Base-by-base conservation (phyloP, 2,888 invertebrate genomes). In the Terebella lapidaria region DNA sequence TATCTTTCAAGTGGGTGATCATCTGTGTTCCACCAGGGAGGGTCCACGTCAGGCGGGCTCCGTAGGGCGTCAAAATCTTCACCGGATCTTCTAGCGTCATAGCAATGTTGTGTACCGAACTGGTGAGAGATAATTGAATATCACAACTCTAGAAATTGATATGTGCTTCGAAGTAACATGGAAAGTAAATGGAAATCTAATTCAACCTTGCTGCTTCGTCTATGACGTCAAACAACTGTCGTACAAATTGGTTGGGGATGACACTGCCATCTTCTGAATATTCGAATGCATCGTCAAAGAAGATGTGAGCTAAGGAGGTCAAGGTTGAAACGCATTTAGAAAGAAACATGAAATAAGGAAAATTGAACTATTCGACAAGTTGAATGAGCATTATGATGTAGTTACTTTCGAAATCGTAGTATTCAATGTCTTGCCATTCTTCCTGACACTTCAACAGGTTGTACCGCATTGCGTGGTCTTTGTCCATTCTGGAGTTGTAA, bases 201-300 rank as follows among this genome's bases (percentile, higher is more conserved):
- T 15, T n/a, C 57, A 62, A 77, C 76, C 76, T 77, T 3, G 75
- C 69, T 0, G 79, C 76, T 35, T 75, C 72, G 57, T 77, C 72
- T 22, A 79, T 71, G 56, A 74, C 73, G 10, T 72, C 70, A 28
- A 77, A 65, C 3, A 79, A 61, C 42, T 72, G 70, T 3, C 64
- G 62, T 1, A 78, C 78, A 63, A 76, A 79, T 25, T 61, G 63
- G 60, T 79, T 79, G 3, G 74, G 71, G 15, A 73, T 66, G 25
- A 68, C 56, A 49, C 72, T 72, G 28, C 72, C 64, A 25, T 74
- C 72, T 22, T 73, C 70, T 53, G 72, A 88, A 70, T 94, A 87
- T 85, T 94, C 95, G 81, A 94, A 97, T 1, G 95, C 94, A 81
- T 99, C 97, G 82, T 99, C 99, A 83, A 99, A 92, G 83, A 93